Percentiles rank a stretch among this genome's conserved stretches.
Conservation (phyloP, 2,797 vertebrate species). For the Coregonus ussuriensis region DNA sequence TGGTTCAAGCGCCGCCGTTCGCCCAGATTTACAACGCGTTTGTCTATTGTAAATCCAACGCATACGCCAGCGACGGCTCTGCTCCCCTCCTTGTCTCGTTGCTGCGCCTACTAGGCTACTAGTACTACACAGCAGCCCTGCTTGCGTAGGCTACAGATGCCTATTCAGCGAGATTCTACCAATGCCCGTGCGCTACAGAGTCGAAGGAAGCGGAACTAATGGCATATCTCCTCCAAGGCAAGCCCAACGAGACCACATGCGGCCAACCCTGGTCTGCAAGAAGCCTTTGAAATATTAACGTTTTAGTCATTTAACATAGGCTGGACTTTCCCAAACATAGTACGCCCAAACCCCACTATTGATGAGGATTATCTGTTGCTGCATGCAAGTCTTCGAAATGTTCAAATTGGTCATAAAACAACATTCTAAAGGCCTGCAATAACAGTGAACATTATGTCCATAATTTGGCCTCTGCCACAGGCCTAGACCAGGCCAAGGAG, state of each 20-base stretch:
- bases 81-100: slow-evolving; percentile 48
- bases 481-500: neutral
- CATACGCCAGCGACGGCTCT: slow-evolving; percentile 33
- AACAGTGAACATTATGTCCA: neutral
- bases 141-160: slow-evolving; percentile 44
- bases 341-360: neutral
- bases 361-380: neutral
- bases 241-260: neutral
- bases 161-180: slow-evolving; percentile 19
- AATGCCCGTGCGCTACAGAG: neutral
- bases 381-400: neutral
- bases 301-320: neutral
- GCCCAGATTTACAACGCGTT: slow-evolving; percentile 1
- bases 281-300: neutral
- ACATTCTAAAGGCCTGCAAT: neutral
- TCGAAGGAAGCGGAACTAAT: slow-evolving; percentile 11
- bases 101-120: slow-evolving; percentile 45
- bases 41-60: slow-evolving; percentile 43
- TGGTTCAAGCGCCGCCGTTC: neutral
- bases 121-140: neutral
- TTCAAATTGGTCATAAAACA: neutral
- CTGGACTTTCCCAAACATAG: neutral
- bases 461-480: neutral
- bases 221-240: neutral
- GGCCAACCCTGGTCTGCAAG: neutral